Evolutionary conservation across 2,797 vertebrate species (phyloP), one percentile per base, ranked within the genome.

Genomic region (Heterohyrax brucei): DNA sequence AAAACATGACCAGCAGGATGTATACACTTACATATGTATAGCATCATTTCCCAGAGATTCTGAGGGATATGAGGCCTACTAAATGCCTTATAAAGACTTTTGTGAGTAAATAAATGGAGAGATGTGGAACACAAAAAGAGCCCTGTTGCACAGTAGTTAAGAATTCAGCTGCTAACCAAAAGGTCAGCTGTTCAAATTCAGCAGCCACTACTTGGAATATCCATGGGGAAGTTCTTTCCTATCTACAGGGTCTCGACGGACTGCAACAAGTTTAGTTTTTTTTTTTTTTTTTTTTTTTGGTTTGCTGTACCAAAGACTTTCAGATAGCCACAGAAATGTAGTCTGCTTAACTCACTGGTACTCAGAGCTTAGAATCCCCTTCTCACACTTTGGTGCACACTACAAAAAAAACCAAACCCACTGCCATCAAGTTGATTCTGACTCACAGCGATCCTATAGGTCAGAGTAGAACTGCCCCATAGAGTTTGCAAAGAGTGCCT

Each of bases 81-180:
- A 79, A 80, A 66, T 64, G 16, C 28, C 39, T 94, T 78, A 39
- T 7, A 46, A 89, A 81, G 76, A 33, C 50, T 92, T 59, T 91
- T 21, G 33, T 18, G 22, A 62, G 39, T 48, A 84, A 70, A 94
- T 22, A 85, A 64, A 90, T 79, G 56, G 77, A 79, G 59, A 96
- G 56, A 80, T 19, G 13, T 10, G 24, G 4, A n/a, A 44, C 10
- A 30, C 30, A 78, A 76, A 53, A 59, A 6, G 14, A 56, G 53
- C 53, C 53, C 53, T 56, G 53, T 56, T 10, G 53, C 53, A 14
- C 53, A 56, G 53, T 56, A 14, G 12, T 56, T 56, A 56, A 10
- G 53, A 56, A 14, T 56, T 56, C 53, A 56, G 53, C 53, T 56
- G 12, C 53, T 13, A 10, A 56, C 53, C 53, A 56, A 56, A 56